Base-by-base conservation (phyloP, 92 coral and sea anemone genomes). In the Metridium senile region DNA sequence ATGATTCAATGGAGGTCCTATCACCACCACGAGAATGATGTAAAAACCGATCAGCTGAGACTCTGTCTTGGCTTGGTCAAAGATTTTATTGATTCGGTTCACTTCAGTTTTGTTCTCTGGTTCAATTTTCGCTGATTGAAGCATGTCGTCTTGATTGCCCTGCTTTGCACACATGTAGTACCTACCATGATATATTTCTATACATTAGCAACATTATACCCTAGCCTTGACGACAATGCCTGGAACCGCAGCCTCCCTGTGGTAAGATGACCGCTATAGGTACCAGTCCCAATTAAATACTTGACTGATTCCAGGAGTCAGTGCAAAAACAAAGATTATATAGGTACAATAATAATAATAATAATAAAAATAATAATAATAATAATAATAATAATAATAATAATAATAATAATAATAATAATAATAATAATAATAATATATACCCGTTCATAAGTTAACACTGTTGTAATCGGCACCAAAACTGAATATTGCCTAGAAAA, bases 111-210 rank as follows among this genome's bases (percentile, higher is more conserved):
- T 62, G 54, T 62, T 47, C 0, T 27, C 21, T 39, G 49, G 49
- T 19, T 63, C 16, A 0, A 39, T 6, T 13, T 39, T 6, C 6
- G 27, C 39, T 11, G 20, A 8, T 19, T 34, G 33, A 59, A 82
- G 68, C 9, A 63, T 67, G 29, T 67, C 80, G 51, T 74, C 82
- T 11, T 77, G 63, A 57, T 34, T 77, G 25, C 97, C 97, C 16
- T 84, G 77, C 20, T 49, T 74, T 2, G 84, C 93, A 62, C 97
- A 91, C 31, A 78, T 74, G 46, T 72, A 91, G 71, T 91, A 91
- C 19, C 80, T 82, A 1, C 59, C 20, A 54, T 54, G 6, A 9
- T 54, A 54, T 54, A 16, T 3, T 83, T 82, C 2, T 9, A 3
- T 7, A 7, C 59, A 54, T 54, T 54, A 13, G 3, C 23, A 16